phyloP scores from a whole-genome alignment of 1,140 invertebrate genomes.

The Brachionus koreanus region DNA sequence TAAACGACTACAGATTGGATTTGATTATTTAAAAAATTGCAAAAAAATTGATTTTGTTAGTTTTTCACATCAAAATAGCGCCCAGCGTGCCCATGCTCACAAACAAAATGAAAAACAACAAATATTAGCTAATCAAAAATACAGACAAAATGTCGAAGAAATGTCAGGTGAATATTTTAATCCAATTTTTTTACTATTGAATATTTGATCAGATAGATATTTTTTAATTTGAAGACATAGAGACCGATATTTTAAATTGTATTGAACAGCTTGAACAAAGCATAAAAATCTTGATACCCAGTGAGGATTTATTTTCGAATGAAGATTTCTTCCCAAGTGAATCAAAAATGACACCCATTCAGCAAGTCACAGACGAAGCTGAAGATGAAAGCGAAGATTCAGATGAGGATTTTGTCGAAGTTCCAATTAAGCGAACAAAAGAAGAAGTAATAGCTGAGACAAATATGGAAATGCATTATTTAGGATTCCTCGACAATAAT shows the following conservation, averaged over 20 bases:
- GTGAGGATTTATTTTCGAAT: constrained; percentile 51
- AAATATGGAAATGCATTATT: neutral
- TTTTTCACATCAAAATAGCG: constrained; percentile 35
- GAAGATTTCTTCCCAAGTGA: constrained; percentile 44
- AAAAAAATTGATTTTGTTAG: constrained; percentile 56
- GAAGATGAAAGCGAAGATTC: neutral
- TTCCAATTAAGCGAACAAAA: constrained; percentile 48
- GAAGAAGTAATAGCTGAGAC: neutral
- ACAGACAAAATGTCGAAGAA: neutral
- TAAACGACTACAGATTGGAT: constrained; percentile 60
- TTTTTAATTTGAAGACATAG: neutral
- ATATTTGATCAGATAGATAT: neutral
- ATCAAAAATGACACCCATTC: neutral
- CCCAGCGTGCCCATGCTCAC: neutral
- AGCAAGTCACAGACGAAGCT: neutral
- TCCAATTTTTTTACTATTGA: neutral
- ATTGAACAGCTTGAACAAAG: constrained; percentile 56
- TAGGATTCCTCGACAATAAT: neutral
- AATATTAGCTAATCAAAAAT: constrained; percentile 15
- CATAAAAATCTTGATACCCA: constrained; percentile 56
- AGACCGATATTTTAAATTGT: constrained; percentile 49
- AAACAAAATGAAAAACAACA: constrained; percentile 32
- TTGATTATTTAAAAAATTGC: constrained; percentile 60
- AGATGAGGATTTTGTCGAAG: constrained; percentile 52
- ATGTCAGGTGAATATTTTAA: neutral